Evolutionary conservation across 2,797 vertebrate species (phyloP).

Genomic region (Sarcophilus harrisii): DNA sequence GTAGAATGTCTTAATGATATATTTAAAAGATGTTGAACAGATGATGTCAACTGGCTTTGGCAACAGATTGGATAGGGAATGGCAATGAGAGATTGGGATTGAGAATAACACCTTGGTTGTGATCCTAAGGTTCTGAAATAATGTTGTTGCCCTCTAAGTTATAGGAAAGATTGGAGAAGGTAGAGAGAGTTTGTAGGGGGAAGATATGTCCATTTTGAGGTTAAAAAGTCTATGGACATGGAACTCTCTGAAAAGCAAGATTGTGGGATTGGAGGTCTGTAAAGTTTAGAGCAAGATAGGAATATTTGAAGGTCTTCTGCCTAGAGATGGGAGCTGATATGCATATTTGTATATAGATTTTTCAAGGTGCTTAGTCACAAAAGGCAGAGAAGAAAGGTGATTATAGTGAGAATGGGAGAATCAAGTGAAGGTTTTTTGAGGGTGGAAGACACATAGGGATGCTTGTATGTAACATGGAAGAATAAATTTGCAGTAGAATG

Average conservation of each 20-base stretch:
- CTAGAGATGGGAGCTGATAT: background rate
- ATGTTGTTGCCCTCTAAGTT: background rate
- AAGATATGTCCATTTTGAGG: background rate
- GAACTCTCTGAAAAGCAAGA: background rate
- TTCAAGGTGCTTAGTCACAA: too few relatives aligned
- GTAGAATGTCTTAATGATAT: background rate
- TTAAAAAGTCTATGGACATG: background rate
- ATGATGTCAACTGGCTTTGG: background rate
- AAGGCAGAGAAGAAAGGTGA: too few relatives aligned
- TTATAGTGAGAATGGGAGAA: too few relatives aligned
- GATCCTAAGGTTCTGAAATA: background rate
- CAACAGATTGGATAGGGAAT: background rate
- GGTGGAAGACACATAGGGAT: too few relatives aligned
- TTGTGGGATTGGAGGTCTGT: background rate
- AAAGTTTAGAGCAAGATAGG: background rate
- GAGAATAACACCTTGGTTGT: background rate
- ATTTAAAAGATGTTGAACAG: background rate
- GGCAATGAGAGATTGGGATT: background rate
- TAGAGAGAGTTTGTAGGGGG: background rate
- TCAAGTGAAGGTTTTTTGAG: too few relatives aligned
- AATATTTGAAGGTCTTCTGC: background rate
- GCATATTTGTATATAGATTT: background rate
- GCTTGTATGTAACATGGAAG: too few relatives aligned
- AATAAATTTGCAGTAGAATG: too few relatives aligned
- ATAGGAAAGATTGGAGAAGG: background rate